Evolutionary conservation across 2,797 vertebrate genomes (phyloP).

Genomic region (Molossus alvarezi): DNA sequence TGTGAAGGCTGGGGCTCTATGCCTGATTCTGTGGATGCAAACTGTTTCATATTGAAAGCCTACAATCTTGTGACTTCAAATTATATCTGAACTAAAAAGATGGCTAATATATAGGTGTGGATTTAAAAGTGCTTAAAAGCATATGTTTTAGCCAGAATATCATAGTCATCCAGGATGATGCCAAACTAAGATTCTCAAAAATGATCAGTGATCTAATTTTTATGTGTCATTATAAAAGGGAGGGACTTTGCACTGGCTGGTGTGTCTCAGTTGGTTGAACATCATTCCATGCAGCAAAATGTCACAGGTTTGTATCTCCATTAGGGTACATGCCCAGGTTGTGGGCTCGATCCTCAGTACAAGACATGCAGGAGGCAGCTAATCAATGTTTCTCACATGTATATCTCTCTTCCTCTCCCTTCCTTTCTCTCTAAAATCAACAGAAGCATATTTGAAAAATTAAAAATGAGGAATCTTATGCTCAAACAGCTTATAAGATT

Average conservation of each 20-base stretch:
- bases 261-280: neutral
- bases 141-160: neutral
- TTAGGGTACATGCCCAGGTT: neutral
- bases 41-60: neutral
- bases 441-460: neutral
- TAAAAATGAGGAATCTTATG: neutral
- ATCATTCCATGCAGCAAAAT: too few species aligned
- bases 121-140: neutral
- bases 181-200: slow-evolving; percentile 13
- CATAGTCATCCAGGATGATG: neutral
- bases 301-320: too few species aligned
- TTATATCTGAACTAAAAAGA: neutral
- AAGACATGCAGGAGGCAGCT: neutral
- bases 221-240: neutral
- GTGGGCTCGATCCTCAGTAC: neutral
- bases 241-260: neutral
- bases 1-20: neutral
- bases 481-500: neutral
- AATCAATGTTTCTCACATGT: neutral
- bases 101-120: neutral
- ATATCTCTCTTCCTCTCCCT: neutral
- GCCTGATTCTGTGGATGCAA: neutral
- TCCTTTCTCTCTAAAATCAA: neutral
- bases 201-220: neutral
- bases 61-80: slow-evolving; percentile 4